A percentile compares a stretch with the other conserved stretches of the same genome.
Conservation (phyloP, 92 coral and sea anemone genomes). For the Bergia puertoricense region DNA sequence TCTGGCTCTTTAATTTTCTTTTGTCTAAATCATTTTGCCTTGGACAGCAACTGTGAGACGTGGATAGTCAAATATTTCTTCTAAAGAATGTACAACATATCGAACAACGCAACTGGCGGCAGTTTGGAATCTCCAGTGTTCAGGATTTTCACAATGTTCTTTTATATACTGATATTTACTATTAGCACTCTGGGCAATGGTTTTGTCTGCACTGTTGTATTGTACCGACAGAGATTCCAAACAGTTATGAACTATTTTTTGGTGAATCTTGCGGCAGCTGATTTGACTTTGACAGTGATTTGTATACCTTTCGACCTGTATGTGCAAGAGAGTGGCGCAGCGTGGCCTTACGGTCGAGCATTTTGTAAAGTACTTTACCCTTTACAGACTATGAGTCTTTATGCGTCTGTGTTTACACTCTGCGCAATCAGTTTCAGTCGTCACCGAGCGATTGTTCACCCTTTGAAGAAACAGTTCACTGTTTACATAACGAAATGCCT, state of each 20-base stretch:
- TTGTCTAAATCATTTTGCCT: too few species aligned
- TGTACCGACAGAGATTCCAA: constrained; percentile 66
- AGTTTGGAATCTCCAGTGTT: constrained; percentile 25
- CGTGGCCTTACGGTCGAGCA: constrained; percentile 67
- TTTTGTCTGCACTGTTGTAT: constrained; percentile 69
- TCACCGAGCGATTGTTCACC: constrained; percentile 75
- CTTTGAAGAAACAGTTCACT: constrained; percentile 64
- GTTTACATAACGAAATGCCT: constrained; percentile 54
- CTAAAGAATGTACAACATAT: neutral
- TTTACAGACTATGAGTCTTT: constrained; percentile 74
- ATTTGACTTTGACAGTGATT: constrained; percentile 66
- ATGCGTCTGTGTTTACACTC: constrained; percentile 75
- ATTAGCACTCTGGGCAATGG: constrained; percentile 70
- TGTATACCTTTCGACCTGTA: constrained; percentile 73
- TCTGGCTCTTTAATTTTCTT: neutral
- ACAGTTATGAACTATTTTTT: constrained; percentile 79
- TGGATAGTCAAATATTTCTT: neutral
- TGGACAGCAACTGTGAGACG: neutral
- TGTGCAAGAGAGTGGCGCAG: constrained; percentile 57
- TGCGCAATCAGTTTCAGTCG: constrained; percentile 73
- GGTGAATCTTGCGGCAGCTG: constrained; percentile 73
- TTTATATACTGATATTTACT: constrained; percentile 60
- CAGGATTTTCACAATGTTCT: constrained; percentile 52
- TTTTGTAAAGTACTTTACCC: constrained; percentile 72
- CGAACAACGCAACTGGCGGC: neutral